phyloP scores from a whole-genome alignment of 1,140 invertebrate species.

The Harlomillsia oculata region DNA sequence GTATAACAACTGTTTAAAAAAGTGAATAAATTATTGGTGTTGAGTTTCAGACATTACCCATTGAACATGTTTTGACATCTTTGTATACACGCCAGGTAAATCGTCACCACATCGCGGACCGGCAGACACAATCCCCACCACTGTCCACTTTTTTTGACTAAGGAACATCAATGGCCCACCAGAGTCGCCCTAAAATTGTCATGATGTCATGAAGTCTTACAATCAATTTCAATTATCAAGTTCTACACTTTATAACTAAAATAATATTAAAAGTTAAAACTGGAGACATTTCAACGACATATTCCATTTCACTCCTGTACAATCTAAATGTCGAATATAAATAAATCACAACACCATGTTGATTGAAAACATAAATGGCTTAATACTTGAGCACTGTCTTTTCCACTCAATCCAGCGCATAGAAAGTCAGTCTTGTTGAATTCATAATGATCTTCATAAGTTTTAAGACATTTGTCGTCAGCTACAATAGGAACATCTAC shows the following conservation, averaged over 20 bases:
- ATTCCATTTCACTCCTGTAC: too few relatives aligned
- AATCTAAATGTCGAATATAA: too few relatives aligned
- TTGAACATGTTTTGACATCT: not conserved
- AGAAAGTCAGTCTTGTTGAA: slow-evolving; percentile 14
- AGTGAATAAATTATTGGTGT: too few relatives aligned
- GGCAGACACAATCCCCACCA: slow-evolving; percentile 10
- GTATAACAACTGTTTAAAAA: too few relatives aligned
- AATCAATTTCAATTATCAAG: not conserved
- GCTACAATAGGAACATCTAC: not conserved
- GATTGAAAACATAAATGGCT: too few relatives aligned
- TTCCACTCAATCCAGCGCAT: slow-evolving; percentile 14
- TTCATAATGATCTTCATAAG: slow-evolving; percentile 8
- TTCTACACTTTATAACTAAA: too few relatives aligned
- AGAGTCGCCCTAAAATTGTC: slow-evolving; percentile 9
- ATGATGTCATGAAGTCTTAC: not conserved
- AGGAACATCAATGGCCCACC: slow-evolving; percentile 11
- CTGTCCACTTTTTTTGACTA: not conserved
- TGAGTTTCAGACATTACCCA: too few relatives aligned
- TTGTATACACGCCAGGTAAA: slow-evolving; percentile 18
- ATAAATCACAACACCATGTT: too few relatives aligned
- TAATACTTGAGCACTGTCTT: slow-evolving; percentile 17
- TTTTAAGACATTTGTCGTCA: slow-evolving; percentile 2
- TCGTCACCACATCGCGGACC: slow-evolving; percentile 16
- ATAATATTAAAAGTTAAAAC: too few relatives aligned
- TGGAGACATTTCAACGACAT: too few relatives aligned